phyloP scores from a whole-genome alignment of 2,888 invertebrate genomes.

The Drosophila multiciliata region DNA sequence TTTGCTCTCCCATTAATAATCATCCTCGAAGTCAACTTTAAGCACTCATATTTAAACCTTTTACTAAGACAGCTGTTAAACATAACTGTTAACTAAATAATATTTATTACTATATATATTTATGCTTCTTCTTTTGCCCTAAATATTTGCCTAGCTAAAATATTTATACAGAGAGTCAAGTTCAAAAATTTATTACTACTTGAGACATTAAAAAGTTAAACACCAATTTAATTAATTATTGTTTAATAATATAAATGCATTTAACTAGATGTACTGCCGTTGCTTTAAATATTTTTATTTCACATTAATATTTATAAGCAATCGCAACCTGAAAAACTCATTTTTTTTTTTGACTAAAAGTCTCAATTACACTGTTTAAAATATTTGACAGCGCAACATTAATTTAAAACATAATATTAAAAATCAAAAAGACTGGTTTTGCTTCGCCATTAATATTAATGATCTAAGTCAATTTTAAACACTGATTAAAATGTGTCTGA shows the following conservation, averaged over 20 bases:
- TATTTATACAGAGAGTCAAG: neutral
- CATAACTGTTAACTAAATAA: neutral
- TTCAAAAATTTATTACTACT: too few species aligned
- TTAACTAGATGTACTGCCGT: too few species aligned
- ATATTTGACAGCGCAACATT: neutral
- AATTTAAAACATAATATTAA: neutral
- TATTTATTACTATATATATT: too few species aligned
- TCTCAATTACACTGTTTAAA: neutral
- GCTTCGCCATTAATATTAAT: neutral
- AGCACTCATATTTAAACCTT: neutral
- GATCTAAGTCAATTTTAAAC: neutral
- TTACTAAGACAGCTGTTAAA: neutral
- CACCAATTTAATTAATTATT: too few species aligned
- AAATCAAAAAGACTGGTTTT: neutral
- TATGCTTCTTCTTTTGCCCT: neutral
- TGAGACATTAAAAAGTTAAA: too few species aligned
- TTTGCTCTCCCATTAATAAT: neutral
- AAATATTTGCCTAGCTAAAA: neutral
- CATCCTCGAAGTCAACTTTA: neutral
- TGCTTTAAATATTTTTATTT: too few species aligned
- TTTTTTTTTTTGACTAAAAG: neutral
- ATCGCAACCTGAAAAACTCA: neutral
- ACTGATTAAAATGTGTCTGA: neutral
- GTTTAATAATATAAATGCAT: too few species aligned
- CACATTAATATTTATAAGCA: too few species aligned